Evolutionary conservation across 1,140 invertebrate species (phyloP), one percentile per base, ranked within the genome.

Genomic region (Aricia agestis): DNA sequence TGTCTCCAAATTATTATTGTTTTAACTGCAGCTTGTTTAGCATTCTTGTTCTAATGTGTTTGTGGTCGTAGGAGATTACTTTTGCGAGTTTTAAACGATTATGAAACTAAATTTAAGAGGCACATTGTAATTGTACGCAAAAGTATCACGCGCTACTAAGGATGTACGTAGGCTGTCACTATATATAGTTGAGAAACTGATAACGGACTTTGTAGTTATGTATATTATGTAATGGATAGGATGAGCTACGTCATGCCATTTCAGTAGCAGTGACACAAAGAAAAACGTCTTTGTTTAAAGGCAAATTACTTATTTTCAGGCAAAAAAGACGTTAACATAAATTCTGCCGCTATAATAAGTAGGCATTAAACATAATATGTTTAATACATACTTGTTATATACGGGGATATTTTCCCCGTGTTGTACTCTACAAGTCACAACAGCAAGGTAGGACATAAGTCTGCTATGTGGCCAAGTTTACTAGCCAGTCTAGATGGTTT

Each of bases 71-170:
- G n/a, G 52, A 17, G 25, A 25, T 15, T 58, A 17, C 58, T 17
- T 7, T 18, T 59, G 18, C 58, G 58, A 18, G 7, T 6, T n/a
- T 10, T 1, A 59, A 59, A 59, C 66, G 19, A 61, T 57, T 17
- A 41, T 25, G 17, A 63, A 19, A 25, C n/a, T 63, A 9, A 19
- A 11, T 18, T 63, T 63, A 63, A 17, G 11, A 52, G 13, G 45
- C 45, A 52, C 45, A 52, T 52, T 13, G 13, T 15, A 52, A 52
- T 52, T 52, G 45, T 63, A 63, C 59, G 59, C 59, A 25, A 63
- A 63, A 73, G 63, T 80, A 80, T 85, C 85, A 85, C 82, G 85
- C 78, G 84, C 76, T 81, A 74, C 72, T 68, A 80, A 66, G 66
- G 72, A 45, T 25, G 10, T 73, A 59, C 70, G 73, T 79, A 76